Evolutionary conservation across 2,797 vertebrate species (phyloP).

Genomic region (Ara ararauna): DNA sequence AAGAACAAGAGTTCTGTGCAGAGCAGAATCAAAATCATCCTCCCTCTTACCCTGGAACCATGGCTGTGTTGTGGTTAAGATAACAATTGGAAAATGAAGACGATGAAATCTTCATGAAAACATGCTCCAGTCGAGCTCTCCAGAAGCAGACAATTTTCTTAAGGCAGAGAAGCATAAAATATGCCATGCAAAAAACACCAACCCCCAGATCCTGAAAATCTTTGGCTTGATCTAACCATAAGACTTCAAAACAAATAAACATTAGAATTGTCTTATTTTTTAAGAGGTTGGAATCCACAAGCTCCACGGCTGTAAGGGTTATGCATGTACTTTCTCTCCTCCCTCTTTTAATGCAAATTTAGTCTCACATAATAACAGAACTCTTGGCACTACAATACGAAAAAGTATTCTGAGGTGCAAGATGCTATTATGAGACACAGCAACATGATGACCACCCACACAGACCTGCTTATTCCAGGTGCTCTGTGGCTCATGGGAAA

Average conservation of each 20-base stretch:
- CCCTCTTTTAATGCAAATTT: background rate
- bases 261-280: background rate
- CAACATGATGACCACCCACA: background rate
- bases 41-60: background rate
- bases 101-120: background rate
- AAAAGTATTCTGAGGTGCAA: background rate
- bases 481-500: background rate
- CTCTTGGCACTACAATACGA: background rate
- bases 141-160: background rate
- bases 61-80: background rate
- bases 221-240: background rate
- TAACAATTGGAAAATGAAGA: background rate
- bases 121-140: background rate
- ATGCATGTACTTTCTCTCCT: background rate
- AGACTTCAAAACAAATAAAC: background rate
- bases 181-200: fast-evolving
- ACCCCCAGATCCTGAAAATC: background rate
- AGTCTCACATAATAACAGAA: background rate
- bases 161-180: background rate
- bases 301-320: background rate
- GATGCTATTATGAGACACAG: background rate
- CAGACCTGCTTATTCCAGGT: background rate
- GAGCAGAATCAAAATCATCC: background rate
- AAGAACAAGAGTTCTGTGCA: background rate
- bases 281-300: background rate